phyloP scores from a whole-genome alignment of 2,113 vertebrate species.

The Protobothrops flavoviridis region DNA sequence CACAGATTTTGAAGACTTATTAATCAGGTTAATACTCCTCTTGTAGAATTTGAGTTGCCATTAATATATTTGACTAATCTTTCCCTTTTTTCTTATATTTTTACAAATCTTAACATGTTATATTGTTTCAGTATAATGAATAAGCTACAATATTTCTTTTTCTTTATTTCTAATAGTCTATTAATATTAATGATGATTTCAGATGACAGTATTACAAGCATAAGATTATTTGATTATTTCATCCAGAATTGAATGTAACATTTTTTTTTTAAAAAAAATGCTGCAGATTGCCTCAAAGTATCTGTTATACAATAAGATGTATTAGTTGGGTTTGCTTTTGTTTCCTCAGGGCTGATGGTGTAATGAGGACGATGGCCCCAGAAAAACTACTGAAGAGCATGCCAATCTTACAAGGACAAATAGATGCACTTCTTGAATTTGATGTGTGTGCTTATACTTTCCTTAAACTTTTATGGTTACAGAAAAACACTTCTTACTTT shows the following conservation, averaged over 20 bases:
- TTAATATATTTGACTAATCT: background rate
- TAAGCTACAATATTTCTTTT: background rate
- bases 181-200: background rate
- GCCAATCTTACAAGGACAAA: slow-evolving; percentile 94
- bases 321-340: slow-evolving; percentile 14
- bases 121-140: background rate
- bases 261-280: background rate
- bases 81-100: background rate
- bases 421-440: slow-evolving; percentile 95
- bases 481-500: background rate
- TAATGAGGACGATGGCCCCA: slow-evolving; percentile 94
- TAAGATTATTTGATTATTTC: background rate
- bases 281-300: background rate
- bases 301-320: background rate
- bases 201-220: background rate
- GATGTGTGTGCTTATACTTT: slow-evolving; percentile 79
- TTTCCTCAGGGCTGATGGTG: slow-evolving; percentile 86
- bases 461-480: background rate
- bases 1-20: background rate
- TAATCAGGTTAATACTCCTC: background rate
- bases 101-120: background rate
- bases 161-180: background rate
- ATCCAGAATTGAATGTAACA: background rate
- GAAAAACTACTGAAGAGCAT: slow-evolving; percentile 97
- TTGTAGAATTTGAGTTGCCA: background rate